These are phyloP conservation scores for Drosophila siamana DNA, from an alignment of 2,888 invertebrate species.

Conservation along the genomic window DNA sequence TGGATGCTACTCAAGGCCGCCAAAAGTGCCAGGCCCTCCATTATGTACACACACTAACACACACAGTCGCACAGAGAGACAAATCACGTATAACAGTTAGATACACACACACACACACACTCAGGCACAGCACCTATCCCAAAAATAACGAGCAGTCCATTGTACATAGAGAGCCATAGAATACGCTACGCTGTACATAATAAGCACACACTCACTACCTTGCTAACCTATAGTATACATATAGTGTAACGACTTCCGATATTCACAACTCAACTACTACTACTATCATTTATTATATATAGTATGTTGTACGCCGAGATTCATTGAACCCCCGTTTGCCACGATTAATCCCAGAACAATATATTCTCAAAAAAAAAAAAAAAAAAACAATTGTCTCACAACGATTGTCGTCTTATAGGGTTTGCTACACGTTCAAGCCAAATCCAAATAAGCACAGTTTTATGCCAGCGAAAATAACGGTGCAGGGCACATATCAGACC, in stretches of 20 bases:
- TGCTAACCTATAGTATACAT: neutral
- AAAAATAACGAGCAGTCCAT: neutral
- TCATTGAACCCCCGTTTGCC: neutral
- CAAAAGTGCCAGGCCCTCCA: constrained; percentile 44
- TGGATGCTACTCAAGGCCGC: constrained; percentile 58
- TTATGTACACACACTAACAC: constrained; percentile 30
- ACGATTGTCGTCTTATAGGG: constrained; percentile 74
- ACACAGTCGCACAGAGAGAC: constrained; percentile 9
- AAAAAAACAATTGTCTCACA: neutral
- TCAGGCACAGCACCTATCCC: constrained; percentile 22
- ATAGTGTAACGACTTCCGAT: neutral
- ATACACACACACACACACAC: constrained; percentile 54
- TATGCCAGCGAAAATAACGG: constrained; percentile 83
- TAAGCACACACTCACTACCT: constrained; percentile 16
- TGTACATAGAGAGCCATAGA: constrained; percentile 18
- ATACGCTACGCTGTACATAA: constrained; percentile 22
- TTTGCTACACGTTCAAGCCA: constrained; percentile 84
- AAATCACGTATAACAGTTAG: constrained; percentile 35
- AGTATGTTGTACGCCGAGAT: neutral
- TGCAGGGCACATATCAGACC: constrained; percentile 83
- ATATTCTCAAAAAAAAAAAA: neutral
- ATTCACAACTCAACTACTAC: too few species aligned
- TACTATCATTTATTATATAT: too few species aligned
- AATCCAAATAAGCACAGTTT: constrained; percentile 84
- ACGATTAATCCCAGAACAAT: neutral